These are phyloP conservation scores for Asarcornis scutulata DNA, from an alignment of 2,113 vertebrate species.

Conservation along the genomic window DNA sequence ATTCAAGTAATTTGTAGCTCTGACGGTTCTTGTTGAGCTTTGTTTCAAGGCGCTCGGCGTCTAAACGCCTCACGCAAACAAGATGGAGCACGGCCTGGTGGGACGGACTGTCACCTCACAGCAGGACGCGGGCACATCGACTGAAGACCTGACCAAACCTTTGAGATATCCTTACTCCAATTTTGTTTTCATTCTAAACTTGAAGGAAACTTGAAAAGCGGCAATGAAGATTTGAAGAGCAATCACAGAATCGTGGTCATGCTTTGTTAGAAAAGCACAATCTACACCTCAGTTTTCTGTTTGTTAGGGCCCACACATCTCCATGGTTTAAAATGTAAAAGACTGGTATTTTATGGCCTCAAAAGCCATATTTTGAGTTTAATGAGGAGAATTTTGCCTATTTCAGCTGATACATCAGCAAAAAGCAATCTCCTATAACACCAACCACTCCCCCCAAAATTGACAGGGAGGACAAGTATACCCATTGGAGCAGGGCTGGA, in stretches of 20 bases:
- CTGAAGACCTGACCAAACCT: not conserved
- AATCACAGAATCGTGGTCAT: not conserved
- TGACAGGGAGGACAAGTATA: not conserved
- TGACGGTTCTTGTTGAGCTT: not conserved
- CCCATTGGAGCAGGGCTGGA: not conserved
- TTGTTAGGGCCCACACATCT: not conserved
- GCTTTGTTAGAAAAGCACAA: not conserved
- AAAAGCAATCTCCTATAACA: not conserved
- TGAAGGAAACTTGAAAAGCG: not conserved
- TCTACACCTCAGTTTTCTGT: not conserved
- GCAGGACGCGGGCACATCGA: fast-evolving
- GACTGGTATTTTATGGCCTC: not conserved
- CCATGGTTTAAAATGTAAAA: not conserved
- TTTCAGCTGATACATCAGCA: not conserved
- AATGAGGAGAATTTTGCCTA: not conserved
- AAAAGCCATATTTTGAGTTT: not conserved
- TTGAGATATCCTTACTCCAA: not conserved
- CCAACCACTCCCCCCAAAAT: fast-evolving
- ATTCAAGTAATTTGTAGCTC: not conserved
- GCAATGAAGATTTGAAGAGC: not conserved
- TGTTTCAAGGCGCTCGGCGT: not conserved
- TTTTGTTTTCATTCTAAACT: not conserved
- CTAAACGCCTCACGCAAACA: not conserved
- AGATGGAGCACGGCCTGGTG: not conserved
- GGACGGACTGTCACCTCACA: not conserved